phyloP scores from a whole-genome alignment of 2,797 vertebrate genomes.

The Myripristis jacobus region DNA sequence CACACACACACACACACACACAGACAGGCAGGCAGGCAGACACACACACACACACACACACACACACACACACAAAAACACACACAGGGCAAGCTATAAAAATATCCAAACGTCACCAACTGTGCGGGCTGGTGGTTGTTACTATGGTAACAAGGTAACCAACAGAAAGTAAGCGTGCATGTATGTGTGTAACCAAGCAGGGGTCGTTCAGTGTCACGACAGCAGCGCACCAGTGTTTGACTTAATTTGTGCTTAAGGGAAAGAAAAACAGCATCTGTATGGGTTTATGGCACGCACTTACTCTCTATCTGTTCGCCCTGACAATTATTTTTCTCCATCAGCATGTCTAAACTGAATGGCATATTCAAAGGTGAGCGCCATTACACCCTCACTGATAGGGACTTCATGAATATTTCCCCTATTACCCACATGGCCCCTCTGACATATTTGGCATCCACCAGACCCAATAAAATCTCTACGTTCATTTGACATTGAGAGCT shows the following conservation, averaged over 20 bases:
- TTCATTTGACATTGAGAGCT: no score
- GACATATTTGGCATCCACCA: no score
- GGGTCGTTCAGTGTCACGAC: slow-evolving; percentile 63
- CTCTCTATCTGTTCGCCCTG: neutral
- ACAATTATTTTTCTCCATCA: neutral
- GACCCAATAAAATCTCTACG: no score
- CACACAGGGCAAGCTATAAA: slow-evolving; percentile 68
- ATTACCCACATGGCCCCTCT: no score
- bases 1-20: slow-evolving; percentile 3
- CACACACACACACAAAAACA: no score
- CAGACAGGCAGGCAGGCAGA: no score
- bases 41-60: slow-evolving; percentile 55
- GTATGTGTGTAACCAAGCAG: slow-evolving; percentile 44
- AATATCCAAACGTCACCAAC: slow-evolving; percentile 73
- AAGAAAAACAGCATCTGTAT: neutral
- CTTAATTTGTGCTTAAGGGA: slow-evolving; percentile 18
- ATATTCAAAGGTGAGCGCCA: neutral
- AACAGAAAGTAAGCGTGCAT: slow-evolving; percentile 44
- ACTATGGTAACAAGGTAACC: slow-evolving; percentile 74
- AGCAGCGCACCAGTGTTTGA: slow-evolving; percentile 11
- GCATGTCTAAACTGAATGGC: neutral
- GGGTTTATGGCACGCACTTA: no score
- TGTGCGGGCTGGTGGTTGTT: slow-evolving; percentile 67
- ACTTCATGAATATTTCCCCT: no score
- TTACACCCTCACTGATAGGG: no score